Percentiles rank a stretch among this genome's conserved stretches.
phyloP scores from a whole-genome alignment of 92 coral and sea anemone species.

The Isaurus tuberculatus region DNA sequence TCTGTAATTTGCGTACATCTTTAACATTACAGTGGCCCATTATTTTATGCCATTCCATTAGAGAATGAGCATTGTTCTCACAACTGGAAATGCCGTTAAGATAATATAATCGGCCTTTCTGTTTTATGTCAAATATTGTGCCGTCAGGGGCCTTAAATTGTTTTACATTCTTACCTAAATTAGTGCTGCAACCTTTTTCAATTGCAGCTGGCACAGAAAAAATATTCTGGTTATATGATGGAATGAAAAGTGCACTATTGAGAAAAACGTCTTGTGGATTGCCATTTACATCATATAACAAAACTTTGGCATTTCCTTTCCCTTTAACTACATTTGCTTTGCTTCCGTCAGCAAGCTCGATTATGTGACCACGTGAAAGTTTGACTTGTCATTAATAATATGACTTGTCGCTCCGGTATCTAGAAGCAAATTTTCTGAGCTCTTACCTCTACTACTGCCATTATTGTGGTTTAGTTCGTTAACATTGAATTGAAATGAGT shows the following conservation, averaged over 20 bases:
- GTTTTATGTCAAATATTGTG: slow-evolving; percentile 43
- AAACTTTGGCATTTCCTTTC: slow-evolving; percentile 59
- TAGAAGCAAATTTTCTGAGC: slow-evolving; percentile 12
- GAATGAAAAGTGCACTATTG: slow-evolving; percentile 60
- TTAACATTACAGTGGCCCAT: slow-evolving; percentile 55
- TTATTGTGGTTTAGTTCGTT: slow-evolving; percentile 22
- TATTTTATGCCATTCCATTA: slow-evolving; percentile 57
- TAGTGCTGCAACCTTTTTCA: slow-evolving; percentile 54
- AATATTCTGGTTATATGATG: slow-evolving; percentile 60
- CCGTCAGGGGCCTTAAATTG: slow-evolving; percentile 52
- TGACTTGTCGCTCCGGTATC: slow-evolving; percentile 5
- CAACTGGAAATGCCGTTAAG: slow-evolving; percentile 41
- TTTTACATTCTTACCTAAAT: slow-evolving; percentile 47
- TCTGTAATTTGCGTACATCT: slow-evolving; percentile 43
- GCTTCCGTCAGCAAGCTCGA: slow-evolving; percentile 67
- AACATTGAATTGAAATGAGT: slow-evolving; percentile 38
- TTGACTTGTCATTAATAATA: not conserved
- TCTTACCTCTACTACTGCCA: not conserved
- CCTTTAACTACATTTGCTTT: slow-evolving; percentile 54
- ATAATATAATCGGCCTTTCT: slow-evolving; percentile 51
- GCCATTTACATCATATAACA: slow-evolving; percentile 59
- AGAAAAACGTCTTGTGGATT: slow-evolving; percentile 46
- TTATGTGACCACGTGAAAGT: slow-evolving; percentile 41
- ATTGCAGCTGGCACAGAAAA: slow-evolving; percentile 65
- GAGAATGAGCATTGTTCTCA: slow-evolving; percentile 38